phyloP scores from a whole-genome alignment of 2,888 invertebrate species.

The Linnaemya vulpina region DNA sequence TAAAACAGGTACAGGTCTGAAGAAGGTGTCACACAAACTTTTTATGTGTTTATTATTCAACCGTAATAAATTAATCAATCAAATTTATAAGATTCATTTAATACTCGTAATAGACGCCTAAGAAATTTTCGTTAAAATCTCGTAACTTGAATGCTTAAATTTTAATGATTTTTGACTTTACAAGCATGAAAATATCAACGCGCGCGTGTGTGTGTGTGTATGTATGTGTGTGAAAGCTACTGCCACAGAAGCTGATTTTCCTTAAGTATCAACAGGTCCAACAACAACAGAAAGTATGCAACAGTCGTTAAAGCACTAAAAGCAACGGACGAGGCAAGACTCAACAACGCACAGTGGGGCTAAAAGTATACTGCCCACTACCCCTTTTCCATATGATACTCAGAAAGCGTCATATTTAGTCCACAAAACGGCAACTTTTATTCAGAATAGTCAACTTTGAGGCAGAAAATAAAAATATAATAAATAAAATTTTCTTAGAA shows the following conservation, averaged over 20 bases:
- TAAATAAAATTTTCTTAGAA: too few relatives aligned
- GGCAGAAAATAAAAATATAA: too few relatives aligned
- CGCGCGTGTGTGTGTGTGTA: background rate
- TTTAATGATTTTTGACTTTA: conserved; percentile 8
- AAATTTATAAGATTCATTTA: conserved; percentile 25
- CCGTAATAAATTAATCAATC: conserved; percentile 26
- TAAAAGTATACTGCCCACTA: too few relatives aligned
- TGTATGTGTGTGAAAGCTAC: conserved; percentile 5
- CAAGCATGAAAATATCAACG: background rate
- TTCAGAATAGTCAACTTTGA: too few relatives aligned
- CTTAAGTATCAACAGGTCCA: conserved; percentile 12
- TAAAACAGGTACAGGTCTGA: too few relatives aligned
- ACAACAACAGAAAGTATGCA: conserved; percentile 6
- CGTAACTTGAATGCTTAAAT: conserved; percentile 10
- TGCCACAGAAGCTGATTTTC: conserved; percentile 41
- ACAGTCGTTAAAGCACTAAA: conserved; percentile 5
- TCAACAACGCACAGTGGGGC: background rate
- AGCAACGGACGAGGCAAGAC: background rate
- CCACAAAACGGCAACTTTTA: too few relatives aligned
- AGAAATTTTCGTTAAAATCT: conserved; percentile 21
- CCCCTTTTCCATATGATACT: too few relatives aligned
- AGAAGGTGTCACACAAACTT: background rate
- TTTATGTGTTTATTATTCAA: background rate
- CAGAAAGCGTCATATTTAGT: too few relatives aligned
- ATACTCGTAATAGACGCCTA: background rate